Evolutionary conservation across 2,113 vertebrate genomes (phyloP), one percentile per base, ranked within the genome.

Genomic region (Mustela lutreola): DNA sequence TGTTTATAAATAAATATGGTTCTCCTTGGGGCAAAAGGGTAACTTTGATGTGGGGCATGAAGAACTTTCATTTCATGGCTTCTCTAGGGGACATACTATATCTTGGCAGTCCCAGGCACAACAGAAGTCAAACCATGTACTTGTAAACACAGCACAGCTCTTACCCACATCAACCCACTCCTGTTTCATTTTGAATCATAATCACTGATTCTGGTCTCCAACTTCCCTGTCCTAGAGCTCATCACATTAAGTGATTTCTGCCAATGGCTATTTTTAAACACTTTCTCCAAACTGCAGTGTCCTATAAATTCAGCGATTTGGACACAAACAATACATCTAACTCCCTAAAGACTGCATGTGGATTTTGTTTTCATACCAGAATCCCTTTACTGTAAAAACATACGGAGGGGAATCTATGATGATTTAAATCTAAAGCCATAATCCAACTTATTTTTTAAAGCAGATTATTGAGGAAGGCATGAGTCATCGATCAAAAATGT

Each of bases 151-250:
- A 1, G 7, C 0, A 10, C 39, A 18, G 2, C 65, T 39, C 56
- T 62, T 19, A 22, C 10, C 11, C 3, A 16, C 0, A 7, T 1
- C 4, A 7, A 22, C 1, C 31, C 1, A 0, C 26, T 36, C 70
- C 60, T 19, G 21, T 1, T 28, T 63, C 53, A 16, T 33, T 91
- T 70, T 39, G 42, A 67, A 76, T 6, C 33, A 67, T 1, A 56
- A 70, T 62, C 10, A 18, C n/a, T 63, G 11, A 18, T 36, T 79
- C 36, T 76, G 75, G 11, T 76, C 53, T 95, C n/a, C 42, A 63
- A 56, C 14, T 48, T 76, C 6, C 22, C 50, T 28, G 22, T 31
- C 85, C 89, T 78, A 16, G 16, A 88, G 6, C 50, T n/a, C 56
- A 14, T 42, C 53, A 67, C 19, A 36, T 28, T 39, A 79, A 78